Conservation (phyloP, 2,888 invertebrate genomes). For the Agrotis puta region DNA sequence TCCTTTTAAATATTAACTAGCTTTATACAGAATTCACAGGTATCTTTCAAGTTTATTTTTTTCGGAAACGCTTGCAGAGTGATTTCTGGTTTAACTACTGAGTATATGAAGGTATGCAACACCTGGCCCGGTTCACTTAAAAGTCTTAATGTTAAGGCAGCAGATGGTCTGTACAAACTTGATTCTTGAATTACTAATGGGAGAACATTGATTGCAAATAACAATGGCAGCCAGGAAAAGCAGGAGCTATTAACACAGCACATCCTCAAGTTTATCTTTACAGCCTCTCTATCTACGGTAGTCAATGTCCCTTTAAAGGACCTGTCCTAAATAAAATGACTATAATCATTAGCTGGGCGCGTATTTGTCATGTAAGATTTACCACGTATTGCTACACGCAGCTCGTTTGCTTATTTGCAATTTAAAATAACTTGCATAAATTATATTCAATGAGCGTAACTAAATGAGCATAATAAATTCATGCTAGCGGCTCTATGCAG, state of each 20-base stretch:
- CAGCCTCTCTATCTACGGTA: conserved; percentile 52
- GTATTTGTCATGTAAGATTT: conserved; percentile 71
- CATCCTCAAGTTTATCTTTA: conserved; percentile 35
- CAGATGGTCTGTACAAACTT: conserved; percentile 10
- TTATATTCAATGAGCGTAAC: conserved; percentile 61
- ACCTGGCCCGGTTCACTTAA: background rate
- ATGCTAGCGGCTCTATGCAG: conserved; percentile 42
- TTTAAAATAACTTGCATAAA: conserved; percentile 68
- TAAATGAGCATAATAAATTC: conserved; percentile 58
- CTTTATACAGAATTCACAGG: background rate
- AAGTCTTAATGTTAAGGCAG: background rate
- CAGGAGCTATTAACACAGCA: conserved; percentile 1
- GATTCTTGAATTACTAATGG: background rate
- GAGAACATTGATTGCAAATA: background rate
- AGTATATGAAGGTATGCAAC: background rate
- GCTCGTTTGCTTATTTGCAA: conserved; percentile 70
- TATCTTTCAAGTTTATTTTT: conserved; percentile 18
- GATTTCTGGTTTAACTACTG: background rate
- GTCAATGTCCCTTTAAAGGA: conserved; percentile 63
- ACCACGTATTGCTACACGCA: conserved; percentile 64
- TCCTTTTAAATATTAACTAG: conserved; percentile 43
- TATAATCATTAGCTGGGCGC: conserved; percentile 47
- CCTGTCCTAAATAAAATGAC: conserved; percentile 70
- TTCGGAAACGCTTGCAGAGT: background rate
- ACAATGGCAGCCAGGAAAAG: background rate